Evolutionary conservation across 2,113 vertebrate species (phyloP).

Genomic region (Conger conger): DNA sequence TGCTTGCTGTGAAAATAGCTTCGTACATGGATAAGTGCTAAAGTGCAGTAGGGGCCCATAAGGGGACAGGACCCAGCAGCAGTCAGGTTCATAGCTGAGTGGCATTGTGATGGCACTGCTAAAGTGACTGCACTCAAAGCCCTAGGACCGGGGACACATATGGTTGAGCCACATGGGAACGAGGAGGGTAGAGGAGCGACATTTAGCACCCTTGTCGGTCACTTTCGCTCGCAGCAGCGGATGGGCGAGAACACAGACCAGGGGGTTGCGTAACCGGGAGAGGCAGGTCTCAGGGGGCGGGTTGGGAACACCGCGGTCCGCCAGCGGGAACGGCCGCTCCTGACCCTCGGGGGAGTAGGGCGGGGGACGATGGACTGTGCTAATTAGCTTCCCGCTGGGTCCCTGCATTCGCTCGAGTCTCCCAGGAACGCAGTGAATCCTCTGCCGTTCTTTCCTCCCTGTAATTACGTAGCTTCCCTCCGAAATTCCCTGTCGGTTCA

Average conservation of each 20-base stretch:
- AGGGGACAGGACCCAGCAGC: background rate
- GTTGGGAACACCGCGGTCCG: background rate
- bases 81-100: background rate
- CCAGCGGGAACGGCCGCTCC: background rate
- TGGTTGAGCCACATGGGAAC: background rate
- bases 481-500: background rate
- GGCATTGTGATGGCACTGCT: background rate
- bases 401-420: background rate
- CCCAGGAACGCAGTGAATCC: background rate
- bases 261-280: background rate
- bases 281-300: background rate
- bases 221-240: background rate
- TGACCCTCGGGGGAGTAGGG: background rate
- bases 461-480: background rate
- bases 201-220: background rate
- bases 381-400: background rate
- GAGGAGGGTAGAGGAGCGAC: background rate
- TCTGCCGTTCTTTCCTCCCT: background rate
- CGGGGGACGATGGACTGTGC: background rate
- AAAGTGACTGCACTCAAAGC: background rate
- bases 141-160: background rate
- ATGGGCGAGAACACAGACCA: background rate
- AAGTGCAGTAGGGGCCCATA: background rate
- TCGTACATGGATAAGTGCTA: background rate
- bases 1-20: background rate